These are phyloP conservation scores for Pygoscelis antarcticus DNA, from an alignment of 2,113 vertebrate genomes.

Conservation along the genomic window DNA sequence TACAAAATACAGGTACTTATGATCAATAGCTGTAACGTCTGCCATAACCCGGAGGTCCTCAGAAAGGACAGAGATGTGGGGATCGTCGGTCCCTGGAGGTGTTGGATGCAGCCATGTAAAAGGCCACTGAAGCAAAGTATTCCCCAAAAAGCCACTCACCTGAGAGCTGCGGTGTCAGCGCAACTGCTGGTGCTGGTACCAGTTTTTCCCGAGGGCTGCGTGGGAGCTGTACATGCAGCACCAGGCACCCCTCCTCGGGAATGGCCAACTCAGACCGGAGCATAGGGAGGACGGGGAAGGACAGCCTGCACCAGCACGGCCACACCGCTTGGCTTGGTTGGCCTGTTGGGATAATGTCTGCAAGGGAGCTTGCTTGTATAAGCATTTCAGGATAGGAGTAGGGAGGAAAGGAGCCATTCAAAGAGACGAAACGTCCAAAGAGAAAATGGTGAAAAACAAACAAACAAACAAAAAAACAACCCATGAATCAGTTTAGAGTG, in stretches of 20 bases:
- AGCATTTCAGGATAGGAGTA: background rate
- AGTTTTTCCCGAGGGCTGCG: background rate
- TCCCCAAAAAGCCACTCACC: fast-evolving
- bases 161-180: fast-evolving
- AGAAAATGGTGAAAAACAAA: background rate
- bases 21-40: background rate
- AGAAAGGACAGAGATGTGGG: background rate
- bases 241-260: background rate
- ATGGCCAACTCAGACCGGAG: background rate
- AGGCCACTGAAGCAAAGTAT: too few relatives aligned
- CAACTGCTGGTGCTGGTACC: fast-evolving
- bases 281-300: background rate
- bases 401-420: background rate
- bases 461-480: background rate
- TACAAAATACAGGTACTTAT: background rate
- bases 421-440: background rate
- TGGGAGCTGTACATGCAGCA: fast-evolving
- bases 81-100: fast-evolving
- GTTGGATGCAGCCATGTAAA: background rate
- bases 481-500: background rate
- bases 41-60: background rate
- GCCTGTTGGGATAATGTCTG: background rate
- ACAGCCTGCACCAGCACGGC: background rate
- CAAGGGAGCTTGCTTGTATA: background rate
- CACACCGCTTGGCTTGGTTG: background rate